Conservation (phyloP, 2,797 vertebrate genomes). For the Hyperoplus immaculatus region DNA sequence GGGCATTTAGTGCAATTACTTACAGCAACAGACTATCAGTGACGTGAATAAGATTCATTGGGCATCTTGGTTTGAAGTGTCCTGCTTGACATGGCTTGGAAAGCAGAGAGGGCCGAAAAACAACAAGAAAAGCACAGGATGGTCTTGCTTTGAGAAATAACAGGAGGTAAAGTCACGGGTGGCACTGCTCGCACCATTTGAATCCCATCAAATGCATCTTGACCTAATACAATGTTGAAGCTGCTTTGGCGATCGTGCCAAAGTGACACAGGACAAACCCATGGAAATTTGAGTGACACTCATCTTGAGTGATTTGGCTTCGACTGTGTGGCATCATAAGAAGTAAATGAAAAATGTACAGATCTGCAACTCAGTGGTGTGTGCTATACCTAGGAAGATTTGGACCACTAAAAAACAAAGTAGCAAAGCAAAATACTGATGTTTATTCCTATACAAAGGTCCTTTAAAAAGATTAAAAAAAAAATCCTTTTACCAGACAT, state of each 20-base stretch:
- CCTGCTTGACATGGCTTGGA: slow-evolving; percentile 17
- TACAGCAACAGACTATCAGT: slow-evolving; percentile 77
- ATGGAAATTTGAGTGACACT: background rate
- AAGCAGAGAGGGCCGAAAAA: slow-evolving; percentile 7
- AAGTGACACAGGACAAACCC: slow-evolving; percentile 11
- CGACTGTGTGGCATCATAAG: slow-evolving; percentile 19
- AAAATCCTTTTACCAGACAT: slow-evolving; percentile 42
- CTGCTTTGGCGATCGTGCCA: slow-evolving; percentile 5
- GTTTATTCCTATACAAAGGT: slow-evolving; percentile 40
- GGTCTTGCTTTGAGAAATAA: slow-evolving; percentile 41
- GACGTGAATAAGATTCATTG: slow-evolving; percentile 52
- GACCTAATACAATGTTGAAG: slow-evolving; percentile 48
- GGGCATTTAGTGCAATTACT: slow-evolving; percentile 86
- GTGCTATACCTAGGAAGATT: slow-evolving; percentile 10
- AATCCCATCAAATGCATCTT: slow-evolving; percentile 48
- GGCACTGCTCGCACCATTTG: slow-evolving; percentile 58
- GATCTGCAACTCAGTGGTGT: slow-evolving; percentile 19
- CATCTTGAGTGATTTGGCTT: slow-evolving; percentile 56
- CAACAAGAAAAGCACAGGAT: slow-evolving; percentile 35
- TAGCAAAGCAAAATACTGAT: slow-evolving; percentile 47
- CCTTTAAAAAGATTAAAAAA: slow-evolving; percentile 29
- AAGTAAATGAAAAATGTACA: slow-evolving; percentile 6
- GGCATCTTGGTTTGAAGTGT: slow-evolving; percentile 52
- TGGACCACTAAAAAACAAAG: slow-evolving; percentile 12
- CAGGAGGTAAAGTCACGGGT: slow-evolving; percentile 62